Conservation (phyloP, 2,797 vertebrate species). For the Oreochromis grahami region DNA sequence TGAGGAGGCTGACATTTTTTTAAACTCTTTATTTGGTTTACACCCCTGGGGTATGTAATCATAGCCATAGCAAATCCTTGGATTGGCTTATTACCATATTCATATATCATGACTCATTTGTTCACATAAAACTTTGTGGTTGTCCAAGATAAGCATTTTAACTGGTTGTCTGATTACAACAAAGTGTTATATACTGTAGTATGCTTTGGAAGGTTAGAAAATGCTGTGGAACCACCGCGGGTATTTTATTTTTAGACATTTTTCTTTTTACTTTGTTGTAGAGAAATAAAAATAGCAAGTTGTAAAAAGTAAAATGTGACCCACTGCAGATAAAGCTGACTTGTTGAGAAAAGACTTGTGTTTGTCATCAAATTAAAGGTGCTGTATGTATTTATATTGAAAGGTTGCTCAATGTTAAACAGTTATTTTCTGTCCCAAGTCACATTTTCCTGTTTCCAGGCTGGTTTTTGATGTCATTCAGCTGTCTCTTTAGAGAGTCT, state of each 20-base stretch:
- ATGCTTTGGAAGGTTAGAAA: background rate
- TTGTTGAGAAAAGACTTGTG: background rate
- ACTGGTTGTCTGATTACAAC: conserved; percentile 45
- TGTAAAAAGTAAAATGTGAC: background rate
- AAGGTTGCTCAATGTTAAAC: background rate
- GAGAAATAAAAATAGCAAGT: background rate
- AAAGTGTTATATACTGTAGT: conserved; percentile 9
- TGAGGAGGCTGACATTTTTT: conserved; percentile 49
- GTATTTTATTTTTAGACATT: background rate
- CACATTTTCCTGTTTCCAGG: background rate
- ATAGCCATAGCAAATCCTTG: conserved; percentile 54
- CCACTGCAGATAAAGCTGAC: background rate
- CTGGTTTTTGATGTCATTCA: background rate
- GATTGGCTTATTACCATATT: conserved; percentile 66
- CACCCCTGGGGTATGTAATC: conserved; percentile 67
- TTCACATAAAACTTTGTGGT: conserved; percentile 59
- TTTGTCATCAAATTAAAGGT: background rate
- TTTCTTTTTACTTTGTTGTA: background rate
- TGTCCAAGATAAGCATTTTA: conserved; percentile 62
- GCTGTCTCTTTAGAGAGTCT: background rate
- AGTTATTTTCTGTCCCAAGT: background rate
- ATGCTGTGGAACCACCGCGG: background rate
- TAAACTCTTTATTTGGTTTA: conserved; percentile 64
- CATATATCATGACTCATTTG: conserved; percentile 61
- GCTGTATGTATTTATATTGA: background rate